These are phyloP conservation scores for Takifugu flavidus DNA, from an alignment of 2,113 vertebrate genomes.

Conservation along the genomic window DNA sequence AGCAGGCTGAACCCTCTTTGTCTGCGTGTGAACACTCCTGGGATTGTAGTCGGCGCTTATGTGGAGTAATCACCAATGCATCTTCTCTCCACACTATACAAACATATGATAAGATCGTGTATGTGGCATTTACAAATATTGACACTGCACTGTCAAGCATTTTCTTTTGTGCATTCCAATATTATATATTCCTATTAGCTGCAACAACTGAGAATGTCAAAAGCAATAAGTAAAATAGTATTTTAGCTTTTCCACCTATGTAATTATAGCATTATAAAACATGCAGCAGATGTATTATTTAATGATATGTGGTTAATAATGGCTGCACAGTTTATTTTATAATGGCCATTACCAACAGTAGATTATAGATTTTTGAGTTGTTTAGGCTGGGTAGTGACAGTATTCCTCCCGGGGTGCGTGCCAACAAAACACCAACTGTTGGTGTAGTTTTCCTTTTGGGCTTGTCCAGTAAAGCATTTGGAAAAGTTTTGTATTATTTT, in stretches of 20 bases:
- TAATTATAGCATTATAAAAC: background rate
- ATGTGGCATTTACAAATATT: background rate
- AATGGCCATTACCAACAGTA: too few species aligned
- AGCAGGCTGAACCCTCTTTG: conserved; percentile 22
- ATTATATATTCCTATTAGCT: background rate
- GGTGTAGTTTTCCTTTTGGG: too few species aligned
- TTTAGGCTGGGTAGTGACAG: too few species aligned
- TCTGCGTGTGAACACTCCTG: conserved; percentile 13
- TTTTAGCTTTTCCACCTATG: background rate
- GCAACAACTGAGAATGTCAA: background rate
- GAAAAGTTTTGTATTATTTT: too few species aligned
- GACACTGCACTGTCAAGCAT: background rate
- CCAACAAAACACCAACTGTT: too few species aligned
- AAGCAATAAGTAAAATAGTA: background rate
- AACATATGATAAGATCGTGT: background rate
- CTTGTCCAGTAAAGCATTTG: too few species aligned
- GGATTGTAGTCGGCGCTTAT: conserved; percentile 5
- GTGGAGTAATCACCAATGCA: background rate
- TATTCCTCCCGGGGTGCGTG: too few species aligned
- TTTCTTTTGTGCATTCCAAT: background rate
- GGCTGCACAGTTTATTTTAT: too few species aligned
- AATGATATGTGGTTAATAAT: too few species aligned
- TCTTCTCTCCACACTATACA: background rate
- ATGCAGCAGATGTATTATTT: too few species aligned
- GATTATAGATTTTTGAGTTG: too few species aligned